Evolutionary conservation across 2,888 invertebrate genomes (phyloP), one percentile per base, ranked within the genome.

Genomic region (Bombylius discolor): DNA sequence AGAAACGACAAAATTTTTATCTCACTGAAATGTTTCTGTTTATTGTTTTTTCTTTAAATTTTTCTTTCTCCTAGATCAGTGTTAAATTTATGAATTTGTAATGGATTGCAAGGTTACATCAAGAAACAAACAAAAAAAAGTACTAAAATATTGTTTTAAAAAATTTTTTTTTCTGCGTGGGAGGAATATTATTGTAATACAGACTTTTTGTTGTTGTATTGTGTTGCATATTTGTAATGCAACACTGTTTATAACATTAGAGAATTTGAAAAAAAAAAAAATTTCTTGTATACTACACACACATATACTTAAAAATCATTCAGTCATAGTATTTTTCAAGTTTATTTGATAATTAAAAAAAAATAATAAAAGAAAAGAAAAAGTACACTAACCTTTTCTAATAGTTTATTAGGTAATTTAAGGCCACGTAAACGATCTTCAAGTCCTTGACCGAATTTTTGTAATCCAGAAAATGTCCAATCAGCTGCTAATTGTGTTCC

Each of bases 401-500:
- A 79, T 63, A 94, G 77, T 73, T 88, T 88, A 72, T 83, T 87
- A 53, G 88, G 87, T 64, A 93, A 76, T 73, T 81, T 86, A 49
- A 89, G 77, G 59, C 93, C 93, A 65, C 89, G 80, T 52, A 94
- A 78, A 62, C 91, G 84, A 72, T 92, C 92, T 67, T 94, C 85
- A 67, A 95, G 80, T 53, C 92, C 93, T 78, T 94, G 89, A 13
- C 96, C 96, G 71, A 95, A 96, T 75, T 93, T 94, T 72, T 95
- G 95, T 54, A 96, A 78, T 5, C 93, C 91, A 4, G 92, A 87
- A 75, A 95, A 95, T 32, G 92, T 90, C 82, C 90, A 92, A 69
- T 95, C 94, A 32, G 94, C 92, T n/a, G 93, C 91, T 62, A 96
- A 76, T 73, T 95, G 93, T 23, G 93, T 92, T 32, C 95, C 95